These are phyloP conservation scores for Frieseomelitta varia DNA, from an alignment of 1,140 invertebrate genomes.

Conservation along the genomic window DNA sequence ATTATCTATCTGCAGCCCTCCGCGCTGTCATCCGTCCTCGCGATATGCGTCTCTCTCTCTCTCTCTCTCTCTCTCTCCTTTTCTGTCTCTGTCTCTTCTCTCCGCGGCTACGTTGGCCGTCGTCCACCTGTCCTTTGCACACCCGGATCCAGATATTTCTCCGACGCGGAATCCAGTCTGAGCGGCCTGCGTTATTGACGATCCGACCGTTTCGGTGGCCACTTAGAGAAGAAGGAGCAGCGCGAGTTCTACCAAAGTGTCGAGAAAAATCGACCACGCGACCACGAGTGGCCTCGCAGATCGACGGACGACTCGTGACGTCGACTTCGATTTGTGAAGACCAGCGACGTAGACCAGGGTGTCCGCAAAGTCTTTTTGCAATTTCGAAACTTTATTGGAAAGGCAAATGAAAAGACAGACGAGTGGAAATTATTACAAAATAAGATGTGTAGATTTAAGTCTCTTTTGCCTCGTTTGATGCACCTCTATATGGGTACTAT, in stretches of 20 bases:
- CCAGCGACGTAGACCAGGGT: too few species aligned
- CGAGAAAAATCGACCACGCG: background rate
- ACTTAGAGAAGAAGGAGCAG: conserved; percentile 14
- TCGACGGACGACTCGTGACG: background rate
- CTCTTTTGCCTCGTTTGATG: too few species aligned
- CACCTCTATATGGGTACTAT: too few species aligned
- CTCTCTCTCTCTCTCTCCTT: too few species aligned
- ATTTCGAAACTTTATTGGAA: too few species aligned
- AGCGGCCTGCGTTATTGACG: conserved; percentile 44
- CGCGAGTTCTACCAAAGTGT: background rate
- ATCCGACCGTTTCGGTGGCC: conserved; percentile 32
- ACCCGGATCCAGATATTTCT: conserved; percentile 45
- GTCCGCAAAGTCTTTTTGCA: too few species aligned
- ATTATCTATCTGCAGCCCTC: conserved; percentile 67
- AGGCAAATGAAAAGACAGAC: too few species aligned
- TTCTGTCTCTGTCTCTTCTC: too few species aligned
- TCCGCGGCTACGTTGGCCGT: conserved; percentile 11
- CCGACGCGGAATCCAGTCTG: conserved; percentile 31
- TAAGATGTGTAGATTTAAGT: too few species aligned
- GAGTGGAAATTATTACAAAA: too few species aligned
- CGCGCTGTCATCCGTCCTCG: conserved; percentile 58
- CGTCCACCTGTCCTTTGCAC: conserved; percentile 46
- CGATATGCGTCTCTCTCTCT: conserved; percentile 47
- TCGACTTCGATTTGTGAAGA: too few species aligned
- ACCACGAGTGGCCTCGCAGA: background rate